Evolutionary conservation across 2,797 vertebrate genomes (phyloP).

Genomic region (Chelonia mydas): DNA sequence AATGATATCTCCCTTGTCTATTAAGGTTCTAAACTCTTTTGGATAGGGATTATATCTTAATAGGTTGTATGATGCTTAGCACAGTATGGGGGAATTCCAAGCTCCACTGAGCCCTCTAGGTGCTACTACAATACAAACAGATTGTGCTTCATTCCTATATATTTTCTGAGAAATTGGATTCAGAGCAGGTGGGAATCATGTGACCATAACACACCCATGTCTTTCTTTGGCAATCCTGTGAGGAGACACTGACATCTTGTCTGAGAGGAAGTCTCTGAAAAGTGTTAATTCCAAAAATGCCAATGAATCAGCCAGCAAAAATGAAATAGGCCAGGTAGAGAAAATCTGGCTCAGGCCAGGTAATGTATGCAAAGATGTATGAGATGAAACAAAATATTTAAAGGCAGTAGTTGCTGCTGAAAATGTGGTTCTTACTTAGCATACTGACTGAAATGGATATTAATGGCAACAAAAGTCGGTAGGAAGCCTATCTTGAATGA

Average conservation of each 20-base stretch:
- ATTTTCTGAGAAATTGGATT: not conserved
- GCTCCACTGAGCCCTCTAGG: not conserved
- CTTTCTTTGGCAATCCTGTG: not conserved
- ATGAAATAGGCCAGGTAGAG: not conserved
- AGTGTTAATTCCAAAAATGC: not conserved
- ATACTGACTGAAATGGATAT: not conserved
- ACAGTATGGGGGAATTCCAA: not conserved
- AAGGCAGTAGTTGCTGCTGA: not conserved
- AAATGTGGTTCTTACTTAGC: not conserved
- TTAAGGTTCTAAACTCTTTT: not conserved
- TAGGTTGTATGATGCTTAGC: not conserved
- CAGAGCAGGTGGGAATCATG: not conserved
- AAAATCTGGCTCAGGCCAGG: not conserved
- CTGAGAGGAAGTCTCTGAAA: not conserved
- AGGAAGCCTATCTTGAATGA: constrained; percentile 5
- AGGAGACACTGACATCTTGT: not conserved
- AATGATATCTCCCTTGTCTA: not conserved
- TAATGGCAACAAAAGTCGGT: not conserved
- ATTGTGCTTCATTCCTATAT: not conserved
- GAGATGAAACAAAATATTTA: not conserved
- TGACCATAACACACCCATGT: not conserved
- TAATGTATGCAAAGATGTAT: not conserved
- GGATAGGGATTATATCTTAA: not conserved
- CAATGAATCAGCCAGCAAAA: not conserved
- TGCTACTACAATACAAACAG: not conserved